phyloP scores from a whole-genome alignment of 2,888 invertebrate genomes.

The Aproaerema taeniolella region DNA sequence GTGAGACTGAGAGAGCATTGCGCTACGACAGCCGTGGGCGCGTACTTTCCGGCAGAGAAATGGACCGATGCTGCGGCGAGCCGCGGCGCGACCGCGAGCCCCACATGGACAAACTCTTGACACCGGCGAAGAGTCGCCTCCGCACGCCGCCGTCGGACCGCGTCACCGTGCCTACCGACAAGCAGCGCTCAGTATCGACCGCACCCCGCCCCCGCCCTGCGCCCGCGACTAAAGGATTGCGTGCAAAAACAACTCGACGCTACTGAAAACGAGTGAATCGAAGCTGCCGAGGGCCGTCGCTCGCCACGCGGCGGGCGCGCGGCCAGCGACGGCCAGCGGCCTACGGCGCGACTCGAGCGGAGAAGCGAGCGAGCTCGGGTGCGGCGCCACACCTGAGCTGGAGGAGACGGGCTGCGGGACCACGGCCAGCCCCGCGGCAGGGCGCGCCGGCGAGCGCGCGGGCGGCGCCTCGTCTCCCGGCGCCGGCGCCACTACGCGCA shows the following conservation, averaged over 20 bases:
- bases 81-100: constrained; percentile 81
- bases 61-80: constrained; percentile 87
- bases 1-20: constrained; percentile 64
- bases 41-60: constrained; percentile 93
- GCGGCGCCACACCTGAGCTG: constrained; percentile 81
- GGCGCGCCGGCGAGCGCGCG: constrained; percentile 67
- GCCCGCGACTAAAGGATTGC: constrained; percentile 61
- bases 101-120: constrained; percentile 87
- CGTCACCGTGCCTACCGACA: constrained; percentile 68
- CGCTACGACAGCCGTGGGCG: constrained; percentile 63
- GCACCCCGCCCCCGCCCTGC: constrained; percentile 63
- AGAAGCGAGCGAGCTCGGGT: constrained; percentile 60
- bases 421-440: constrained; percentile 77
- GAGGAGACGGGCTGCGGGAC: constrained; percentile 81
- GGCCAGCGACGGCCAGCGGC: constrained; percentile 42
- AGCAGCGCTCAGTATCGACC: constrained; percentile 65
- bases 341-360: constrained; percentile 61
- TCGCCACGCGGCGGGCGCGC: constrained; percentile 5
- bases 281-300: constrained; percentile 47
- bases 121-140: constrained; percentile 87
- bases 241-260: constrained; percentile 68
- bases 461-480: constrained; percentile 52
- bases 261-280: constrained; percentile 71
- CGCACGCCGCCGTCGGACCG: constrained; percentile 82
- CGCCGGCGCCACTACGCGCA: constrained; percentile 63